Conservation (phyloP, 2,888 invertebrate genomes). For the Thereva nobilitata region DNA sequence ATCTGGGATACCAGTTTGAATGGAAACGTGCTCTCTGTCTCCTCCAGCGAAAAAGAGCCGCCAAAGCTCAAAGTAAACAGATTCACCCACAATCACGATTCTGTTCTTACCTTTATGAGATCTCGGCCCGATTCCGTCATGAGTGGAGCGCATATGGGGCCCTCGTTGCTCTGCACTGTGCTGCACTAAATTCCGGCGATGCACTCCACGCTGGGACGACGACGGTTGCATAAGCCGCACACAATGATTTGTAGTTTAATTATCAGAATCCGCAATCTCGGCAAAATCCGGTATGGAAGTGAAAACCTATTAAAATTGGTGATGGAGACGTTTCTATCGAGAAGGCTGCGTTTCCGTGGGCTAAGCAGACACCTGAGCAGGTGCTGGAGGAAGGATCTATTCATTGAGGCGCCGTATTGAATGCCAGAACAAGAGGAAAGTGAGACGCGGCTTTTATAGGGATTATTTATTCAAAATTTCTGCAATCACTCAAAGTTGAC, state of each 20-base stretch:
- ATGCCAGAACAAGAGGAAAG: too few species aligned
- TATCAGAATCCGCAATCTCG: constrained; percentile 24
- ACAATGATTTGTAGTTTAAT: constrained; percentile 28
- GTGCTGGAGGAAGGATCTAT: too few species aligned
- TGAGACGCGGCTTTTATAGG: too few species aligned
- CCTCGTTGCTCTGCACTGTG: neutral
- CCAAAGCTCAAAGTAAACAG: constrained; percentile 36
- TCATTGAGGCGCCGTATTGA: too few species aligned
- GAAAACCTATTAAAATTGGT: too few species aligned
- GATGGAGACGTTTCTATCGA: too few species aligned
- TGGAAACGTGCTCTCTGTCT: constrained; percentile 13
- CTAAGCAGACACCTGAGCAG: too few species aligned
- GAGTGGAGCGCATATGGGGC: neutral
- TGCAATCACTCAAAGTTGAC: too few species aligned
- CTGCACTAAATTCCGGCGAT: constrained; percentile 19
- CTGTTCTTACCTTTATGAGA: constrained; percentile 22
- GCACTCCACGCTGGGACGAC: constrained; percentile 11
- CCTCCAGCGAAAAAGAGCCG: constrained; percentile 19
- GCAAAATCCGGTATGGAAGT: neutral
- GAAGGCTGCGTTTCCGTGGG: too few species aligned
- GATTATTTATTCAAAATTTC: too few species aligned
- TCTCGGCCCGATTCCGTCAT: constrained; percentile 39
- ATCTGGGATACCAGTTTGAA: constrained; percentile 16
- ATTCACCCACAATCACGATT: constrained; percentile 39
- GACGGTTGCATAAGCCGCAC: constrained; percentile 18